Evolutionary conservation across 1,140 invertebrate species (phyloP).

Genomic region (Spodoptera litura): DNA sequence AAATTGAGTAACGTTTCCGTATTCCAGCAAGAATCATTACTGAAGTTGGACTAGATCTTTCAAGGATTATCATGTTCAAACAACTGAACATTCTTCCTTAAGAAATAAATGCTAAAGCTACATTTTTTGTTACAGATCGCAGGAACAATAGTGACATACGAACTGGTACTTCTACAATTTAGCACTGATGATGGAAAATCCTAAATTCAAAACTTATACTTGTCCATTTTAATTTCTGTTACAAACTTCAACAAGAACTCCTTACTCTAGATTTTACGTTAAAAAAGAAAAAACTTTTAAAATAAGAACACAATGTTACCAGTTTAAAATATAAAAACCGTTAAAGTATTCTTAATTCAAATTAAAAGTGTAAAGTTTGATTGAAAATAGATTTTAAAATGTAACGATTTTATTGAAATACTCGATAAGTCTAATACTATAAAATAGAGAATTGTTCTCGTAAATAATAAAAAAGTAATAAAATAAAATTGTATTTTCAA

Average conservation of each 20-base stretch:
- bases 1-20: no score
- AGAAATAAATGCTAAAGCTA: no score
- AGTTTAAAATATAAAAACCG: neutral
- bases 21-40: no score
- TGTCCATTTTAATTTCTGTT: neutral
- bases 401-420: neutral
- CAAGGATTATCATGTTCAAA: no score
- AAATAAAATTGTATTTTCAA: constrained; percentile 28
- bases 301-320: neutral
- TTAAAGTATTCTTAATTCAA: neutral
- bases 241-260: no score
- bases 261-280: no score
- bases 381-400: constrained; percentile 21
- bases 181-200: constrained; percentile 10
- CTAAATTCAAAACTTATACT: neutral
- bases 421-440: neutral
- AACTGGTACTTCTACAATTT: constrained; percentile 71
- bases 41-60: no score
- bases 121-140: constrained; percentile 63
- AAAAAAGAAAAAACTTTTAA: neutral
- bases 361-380: constrained; percentile 11
- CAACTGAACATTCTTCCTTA: no score
- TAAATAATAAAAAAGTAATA: constrained; percentile 28
- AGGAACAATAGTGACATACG: constrained; percentile 72
- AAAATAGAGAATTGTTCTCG: constrained; percentile 1